Conservation (phyloP, 2,113 vertebrate species). For the Rostratula benghalensis region DNA sequence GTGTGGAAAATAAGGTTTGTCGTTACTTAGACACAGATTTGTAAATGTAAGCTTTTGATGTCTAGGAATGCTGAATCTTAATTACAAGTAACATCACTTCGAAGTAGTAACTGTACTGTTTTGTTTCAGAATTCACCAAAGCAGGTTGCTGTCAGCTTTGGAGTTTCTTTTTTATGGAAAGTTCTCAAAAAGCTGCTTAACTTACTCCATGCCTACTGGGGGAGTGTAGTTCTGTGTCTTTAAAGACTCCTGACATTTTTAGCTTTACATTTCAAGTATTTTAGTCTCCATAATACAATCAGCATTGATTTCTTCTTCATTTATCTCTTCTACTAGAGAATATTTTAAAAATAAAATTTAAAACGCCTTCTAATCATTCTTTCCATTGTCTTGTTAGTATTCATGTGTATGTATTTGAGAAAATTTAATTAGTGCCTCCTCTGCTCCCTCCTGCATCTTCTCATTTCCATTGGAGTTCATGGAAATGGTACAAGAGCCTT, state of each 20-base stretch:
- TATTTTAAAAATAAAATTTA: not conserved
- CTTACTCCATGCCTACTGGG: not conserved
- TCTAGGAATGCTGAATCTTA: slow-evolving; percentile 24
- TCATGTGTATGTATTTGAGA: not conserved
- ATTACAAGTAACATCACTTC: slow-evolving; percentile 19
- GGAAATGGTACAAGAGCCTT: not conserved
- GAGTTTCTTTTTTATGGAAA: not conserved
- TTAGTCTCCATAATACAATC: not conserved
- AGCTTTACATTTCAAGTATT: not conserved
- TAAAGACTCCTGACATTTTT: not conserved
- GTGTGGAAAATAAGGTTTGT: slow-evolving; percentile 56
- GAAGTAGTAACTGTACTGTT: not conserved
- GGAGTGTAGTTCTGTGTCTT: not conserved
- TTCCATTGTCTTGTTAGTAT: not conserved
- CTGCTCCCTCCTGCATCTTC: not conserved
- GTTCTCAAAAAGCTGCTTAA: not conserved
- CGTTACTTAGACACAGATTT: slow-evolving; percentile 32
- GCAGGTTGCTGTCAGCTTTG: not conserved
- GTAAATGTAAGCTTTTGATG: slow-evolving; percentile 55
- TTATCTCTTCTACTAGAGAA: not conserved
- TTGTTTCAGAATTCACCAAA: slow-evolving; percentile 1
- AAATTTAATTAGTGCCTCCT: not conserved
- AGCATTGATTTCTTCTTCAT: not conserved
- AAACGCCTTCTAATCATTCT: not conserved
- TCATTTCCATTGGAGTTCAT: not conserved